Percentiles rank a stretch among this genome's conserved stretches.
Evolutionary conservation across 2,888 invertebrate species (phyloP).

Genomic region (Periphyllus acericola): DNA sequence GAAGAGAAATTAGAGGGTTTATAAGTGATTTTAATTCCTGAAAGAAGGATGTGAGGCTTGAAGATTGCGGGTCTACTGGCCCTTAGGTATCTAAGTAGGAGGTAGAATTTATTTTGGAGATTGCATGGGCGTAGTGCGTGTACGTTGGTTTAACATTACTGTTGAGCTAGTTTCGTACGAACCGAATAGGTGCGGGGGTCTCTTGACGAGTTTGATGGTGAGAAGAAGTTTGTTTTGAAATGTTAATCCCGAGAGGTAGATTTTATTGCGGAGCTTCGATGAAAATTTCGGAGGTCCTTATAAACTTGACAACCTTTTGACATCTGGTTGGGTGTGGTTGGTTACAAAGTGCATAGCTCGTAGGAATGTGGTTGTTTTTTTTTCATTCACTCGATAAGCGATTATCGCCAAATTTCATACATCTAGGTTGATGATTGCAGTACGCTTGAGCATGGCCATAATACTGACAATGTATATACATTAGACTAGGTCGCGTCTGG

Average conservation of each 20-base stretch:
- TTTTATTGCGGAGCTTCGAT: too few relatives aligned
- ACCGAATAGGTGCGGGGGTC: not conserved
- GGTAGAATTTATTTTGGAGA: not conserved
- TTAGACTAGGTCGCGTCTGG: too few relatives aligned
- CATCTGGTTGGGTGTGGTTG: too few relatives aligned
- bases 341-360: too few relatives aligned
- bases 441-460: not conserved
- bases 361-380: not conserved
- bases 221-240: not conserved
- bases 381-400: slow-evolving; percentile 3
- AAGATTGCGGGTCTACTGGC: not conserved
- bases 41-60: not conserved
- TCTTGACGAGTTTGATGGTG: slow-evolving; percentile 1
- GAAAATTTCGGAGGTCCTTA: too few relatives aligned
- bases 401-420: not conserved
- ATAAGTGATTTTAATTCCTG: slow-evolving; percentile 7
- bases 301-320: too few relatives aligned
- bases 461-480: too few relatives aligned
- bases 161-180: not conserved
- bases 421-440: slow-evolving; percentile 9
- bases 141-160: not conserved
- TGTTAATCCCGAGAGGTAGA: not conserved
- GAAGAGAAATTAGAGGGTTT: slow-evolving; percentile 1
- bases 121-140: slow-evolving; percentile 1
- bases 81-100: not conserved